These are phyloP conservation scores for rabbit (Oryctolagus cuniculus) DNA, from an alignment of 2,113 vertebrate species.

Conservation along the genomic window DNA sequence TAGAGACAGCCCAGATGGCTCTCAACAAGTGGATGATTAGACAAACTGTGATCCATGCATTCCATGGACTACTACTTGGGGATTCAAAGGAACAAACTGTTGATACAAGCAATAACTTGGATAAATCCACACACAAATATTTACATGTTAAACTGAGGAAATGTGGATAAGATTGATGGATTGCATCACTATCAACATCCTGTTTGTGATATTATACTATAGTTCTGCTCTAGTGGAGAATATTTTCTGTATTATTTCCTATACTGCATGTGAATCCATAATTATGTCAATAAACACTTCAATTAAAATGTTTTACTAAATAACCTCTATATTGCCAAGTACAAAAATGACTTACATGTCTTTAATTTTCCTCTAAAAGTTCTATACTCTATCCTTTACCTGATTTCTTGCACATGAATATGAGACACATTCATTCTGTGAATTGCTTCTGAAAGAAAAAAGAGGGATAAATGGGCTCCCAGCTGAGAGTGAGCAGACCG, in stretches of 20 bases:
- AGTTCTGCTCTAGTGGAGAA: neutral
- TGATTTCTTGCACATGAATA: neutral
- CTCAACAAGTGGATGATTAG: constrained; percentile 4
- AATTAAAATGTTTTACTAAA: neutral
- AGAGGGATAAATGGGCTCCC: neutral
- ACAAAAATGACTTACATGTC: neutral
- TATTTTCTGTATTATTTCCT: constrained; percentile 1
- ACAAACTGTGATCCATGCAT: neutral
- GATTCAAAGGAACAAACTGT: neutral
- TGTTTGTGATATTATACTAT: neutral
- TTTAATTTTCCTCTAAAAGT: constrained; percentile 15
- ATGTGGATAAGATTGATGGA: neutral
- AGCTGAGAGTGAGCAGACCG: neutral
- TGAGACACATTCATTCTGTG: constrained; percentile 27
- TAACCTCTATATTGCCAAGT: neutral
- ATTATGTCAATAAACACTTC: constrained; percentile 1
- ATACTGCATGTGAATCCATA: neutral
- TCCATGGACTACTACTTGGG: neutral
- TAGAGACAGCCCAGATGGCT: neutral
- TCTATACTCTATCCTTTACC: constrained; percentile 40
- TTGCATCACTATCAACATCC: neutral
- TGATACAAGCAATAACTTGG: neutral
- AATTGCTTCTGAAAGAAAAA: constrained; percentile 49
- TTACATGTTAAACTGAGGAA: neutral
- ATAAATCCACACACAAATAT: neutral